phyloP scores from a whole-genome alignment of 2,113 vertebrate species.

The Strix uralensis region DNA sequence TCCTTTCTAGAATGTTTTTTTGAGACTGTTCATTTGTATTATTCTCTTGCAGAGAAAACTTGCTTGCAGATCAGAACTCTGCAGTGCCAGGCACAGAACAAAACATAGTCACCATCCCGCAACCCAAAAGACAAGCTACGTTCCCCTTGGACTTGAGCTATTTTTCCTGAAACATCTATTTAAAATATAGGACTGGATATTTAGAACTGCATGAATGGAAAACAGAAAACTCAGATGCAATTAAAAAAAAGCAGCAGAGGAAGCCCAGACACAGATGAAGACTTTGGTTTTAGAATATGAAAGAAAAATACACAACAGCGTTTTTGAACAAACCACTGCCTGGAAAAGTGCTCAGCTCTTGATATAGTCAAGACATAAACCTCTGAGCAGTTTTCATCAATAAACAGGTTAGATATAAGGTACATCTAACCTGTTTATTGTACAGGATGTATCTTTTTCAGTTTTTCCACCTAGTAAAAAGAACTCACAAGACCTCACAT shows the following conservation, averaged over 20 bases:
- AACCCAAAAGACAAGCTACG: neutral
- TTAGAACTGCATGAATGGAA: neutral
- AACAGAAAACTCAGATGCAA: neutral
- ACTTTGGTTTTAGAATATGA: neutral
- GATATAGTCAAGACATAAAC: neutral
- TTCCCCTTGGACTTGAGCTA: neutral
- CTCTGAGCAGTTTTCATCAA: neutral
- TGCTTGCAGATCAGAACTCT: neutral
- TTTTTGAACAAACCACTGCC: neutral
- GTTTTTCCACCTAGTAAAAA: neutral
- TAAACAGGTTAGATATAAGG: neutral
- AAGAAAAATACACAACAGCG: neutral
- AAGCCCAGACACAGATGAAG: neutral
- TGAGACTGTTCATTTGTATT: neutral
- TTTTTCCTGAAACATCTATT: neutral
- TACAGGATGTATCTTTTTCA: neutral
- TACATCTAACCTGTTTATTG: no score
- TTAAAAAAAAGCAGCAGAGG: neutral
- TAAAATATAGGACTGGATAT: neutral
- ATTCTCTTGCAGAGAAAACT: neutral
- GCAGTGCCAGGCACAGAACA: neutral
- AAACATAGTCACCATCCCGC: neutral
- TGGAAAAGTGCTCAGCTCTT: neutral
- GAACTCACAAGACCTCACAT: neutral
- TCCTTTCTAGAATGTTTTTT: neutral